These are phyloP conservation scores for Tachyglossus aculeatus DNA, from an alignment of 2,797 vertebrate genomes.

Conservation along the genomic window DNA sequence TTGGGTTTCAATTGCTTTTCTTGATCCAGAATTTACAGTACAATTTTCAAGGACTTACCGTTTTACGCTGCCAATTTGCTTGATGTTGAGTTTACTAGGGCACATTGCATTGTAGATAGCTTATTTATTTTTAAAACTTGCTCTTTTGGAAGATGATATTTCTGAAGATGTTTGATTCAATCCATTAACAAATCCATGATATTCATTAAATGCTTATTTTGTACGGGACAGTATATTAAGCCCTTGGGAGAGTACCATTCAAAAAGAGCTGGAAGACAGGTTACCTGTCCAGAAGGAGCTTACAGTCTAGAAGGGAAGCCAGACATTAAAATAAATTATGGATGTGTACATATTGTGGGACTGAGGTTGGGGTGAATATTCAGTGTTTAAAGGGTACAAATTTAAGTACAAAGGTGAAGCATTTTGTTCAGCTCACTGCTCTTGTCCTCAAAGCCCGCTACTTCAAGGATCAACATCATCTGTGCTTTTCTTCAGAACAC, in stretches of 20 bases:
- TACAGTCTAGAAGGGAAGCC: too few species aligned
- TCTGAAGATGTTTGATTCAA: constrained; percentile 21
- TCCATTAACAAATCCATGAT: too few species aligned
- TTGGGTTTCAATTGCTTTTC: not conserved
- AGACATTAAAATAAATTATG: too few species aligned
- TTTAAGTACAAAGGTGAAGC: not conserved
- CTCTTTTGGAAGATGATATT: not conserved
- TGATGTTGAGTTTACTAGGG: not conserved
- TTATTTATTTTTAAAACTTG: constrained; percentile 19
- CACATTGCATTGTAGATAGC: fast-evolving
- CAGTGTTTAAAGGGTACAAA: too few species aligned
- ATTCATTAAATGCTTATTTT: too few species aligned
- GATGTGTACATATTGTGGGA: too few species aligned
- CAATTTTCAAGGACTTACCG: not conserved
- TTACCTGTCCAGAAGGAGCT: too few species aligned
- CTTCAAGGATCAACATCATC: constrained; percentile 31
- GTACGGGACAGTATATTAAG: too few species aligned
- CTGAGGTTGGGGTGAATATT: too few species aligned
- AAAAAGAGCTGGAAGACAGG: too few species aligned
- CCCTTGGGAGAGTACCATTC: too few species aligned
- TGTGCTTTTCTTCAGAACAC: not conserved
- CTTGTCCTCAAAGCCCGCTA: not conserved
- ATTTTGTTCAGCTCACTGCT: constrained; percentile 6
- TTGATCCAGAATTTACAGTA: not conserved
- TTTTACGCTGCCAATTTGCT: not conserved